Evolutionary conservation across 2,797 vertebrate species (phyloP), one percentile per base, ranked within the genome.

Genomic region (Mus spretus): DNA sequence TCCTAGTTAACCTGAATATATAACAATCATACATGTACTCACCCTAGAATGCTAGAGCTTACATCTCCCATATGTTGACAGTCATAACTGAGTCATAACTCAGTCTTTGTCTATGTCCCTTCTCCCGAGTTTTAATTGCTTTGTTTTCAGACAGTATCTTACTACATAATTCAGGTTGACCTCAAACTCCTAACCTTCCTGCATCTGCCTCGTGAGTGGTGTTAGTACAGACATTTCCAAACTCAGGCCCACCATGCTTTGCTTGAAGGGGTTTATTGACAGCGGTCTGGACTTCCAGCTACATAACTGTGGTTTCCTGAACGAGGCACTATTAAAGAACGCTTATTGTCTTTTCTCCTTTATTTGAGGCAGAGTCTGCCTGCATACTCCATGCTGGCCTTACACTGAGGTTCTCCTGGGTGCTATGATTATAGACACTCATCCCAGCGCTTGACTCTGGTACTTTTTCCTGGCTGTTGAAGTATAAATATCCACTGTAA

Each of bases 391-490:
- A 65, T 20, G 28, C 5, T 85, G 61, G 40, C 61, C 61, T 85
- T 37, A 34, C 19, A 34, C 28, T 65, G 44, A 50, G 28, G 40
- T 47, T 40, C 9, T 50, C 40, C 61, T 67, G 83, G 47, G 44
- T n/a, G 11, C 61, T 85, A 31, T 50, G 59, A 31, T 34, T 34
- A 44, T 13, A 84, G 7, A 47, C 17, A 28, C 61, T 61, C 28
- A 22, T 85, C 40, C 59, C 10, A 20, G 40, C 2, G 0, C 61
- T 44, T 85, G 82, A 9, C 40, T 84, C 85, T 72, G 50, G 14
- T n/a, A 87, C 53, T n/a, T 77, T 50, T 67, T 93, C 83, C 40
- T 79, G 31, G 81, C 53, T 90, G 14, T 10, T 95, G 61, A 63
- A 89, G 53, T 78, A 78, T 40, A 93, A 95, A 93, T 59, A 34